Conservation (phyloP, 2,888 invertebrate genomes). For the Xylophagus ater region DNA sequence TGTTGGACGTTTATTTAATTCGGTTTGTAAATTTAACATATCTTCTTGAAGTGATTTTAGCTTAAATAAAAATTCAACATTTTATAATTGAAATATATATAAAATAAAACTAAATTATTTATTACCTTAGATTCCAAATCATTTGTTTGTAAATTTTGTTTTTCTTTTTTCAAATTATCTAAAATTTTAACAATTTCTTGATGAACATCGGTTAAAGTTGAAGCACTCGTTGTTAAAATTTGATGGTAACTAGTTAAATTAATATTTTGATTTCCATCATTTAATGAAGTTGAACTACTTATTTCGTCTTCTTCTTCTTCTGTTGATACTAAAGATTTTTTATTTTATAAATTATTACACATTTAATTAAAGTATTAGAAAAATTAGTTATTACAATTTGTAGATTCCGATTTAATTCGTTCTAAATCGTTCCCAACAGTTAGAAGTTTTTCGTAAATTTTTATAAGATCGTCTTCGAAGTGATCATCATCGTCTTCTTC, state of each 20-base stretch:
- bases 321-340: background rate
- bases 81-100: background rate
- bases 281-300: slow-evolving; percentile 19
- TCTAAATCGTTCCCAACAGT: background rate
- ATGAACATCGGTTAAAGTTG: slow-evolving; percentile 14
- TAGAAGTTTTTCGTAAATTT: slow-evolving; percentile 6
- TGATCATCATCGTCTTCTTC: background rate
- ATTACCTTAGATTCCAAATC: slow-evolving; percentile 15
- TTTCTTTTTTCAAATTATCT: slow-evolving; percentile 3
- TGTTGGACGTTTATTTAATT: slow-evolving; percentile 17
- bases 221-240: slow-evolving; percentile 8
- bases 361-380: too few species aligned
- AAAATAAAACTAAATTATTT: background rate
- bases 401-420: too few species aligned
- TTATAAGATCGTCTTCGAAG: background rate
- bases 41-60: slow-evolving; percentile 13
- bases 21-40: slow-evolving; percentile 15
- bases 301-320: slow-evolving; percentile 11
- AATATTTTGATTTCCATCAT: slow-evolving; percentile 20
- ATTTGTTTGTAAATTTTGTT: slow-evolving; percentile 8
- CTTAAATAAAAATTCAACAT: slow-evolving; percentile 9
- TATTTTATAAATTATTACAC: background rate
- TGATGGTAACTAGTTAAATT: slow-evolving; percentile 11
- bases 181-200: slow-evolving; percentile 13
- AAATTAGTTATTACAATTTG: too few species aligned